Base-by-base conservation (phyloP, 2,888 invertebrate species). In the Taenaris catops region DNA sequence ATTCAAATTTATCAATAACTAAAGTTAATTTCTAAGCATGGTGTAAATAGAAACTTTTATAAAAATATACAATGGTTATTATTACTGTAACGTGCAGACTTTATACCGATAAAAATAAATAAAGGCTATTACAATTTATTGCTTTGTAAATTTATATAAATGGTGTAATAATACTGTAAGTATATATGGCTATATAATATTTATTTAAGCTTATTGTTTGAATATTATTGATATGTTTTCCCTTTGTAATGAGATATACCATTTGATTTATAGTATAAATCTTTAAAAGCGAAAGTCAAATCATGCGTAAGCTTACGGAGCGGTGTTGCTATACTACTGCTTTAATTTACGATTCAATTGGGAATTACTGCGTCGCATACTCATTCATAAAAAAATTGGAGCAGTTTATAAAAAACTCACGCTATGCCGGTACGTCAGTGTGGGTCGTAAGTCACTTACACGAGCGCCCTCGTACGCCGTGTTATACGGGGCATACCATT, bases 401-500 rank as follows among this genome's bases (percentile, higher is more conserved):
- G 44, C 55, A 55, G 48, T 59, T 55, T 51, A 52, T 58, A 50
- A 58, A 51, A 52, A 64, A 63, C 61, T 62, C 55, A 60, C 65
- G 51, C 52, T 48, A 51, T 46, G 44, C 44, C 46, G 51, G 47
- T 43, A 44, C 40, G 40, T 45, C 48, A 46, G 37, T 44, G 42
- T 25, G 32, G 47, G 50, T 46, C 53, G 53, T 58, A 56, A 60
- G 49, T 58, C 59, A 62, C 63, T 49, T 16, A 26, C 46, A 56
- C 61, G 49, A 53, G 54, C 44, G 46, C 52, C 33, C 32, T 39
- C 35, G 35, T 35, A 41, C 47, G 52, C 50, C 52, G 58, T 62
- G 52, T 27, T 28, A 33, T 63, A 63, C 55, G 57, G 58, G 55
- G 58, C 59, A 62, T 70, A 64, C 61, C 55, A 64, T 53, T 63